Base-by-base conservation (phyloP, 2,888 invertebrate genomes). In the Drosophila vallismaia region DNA sequence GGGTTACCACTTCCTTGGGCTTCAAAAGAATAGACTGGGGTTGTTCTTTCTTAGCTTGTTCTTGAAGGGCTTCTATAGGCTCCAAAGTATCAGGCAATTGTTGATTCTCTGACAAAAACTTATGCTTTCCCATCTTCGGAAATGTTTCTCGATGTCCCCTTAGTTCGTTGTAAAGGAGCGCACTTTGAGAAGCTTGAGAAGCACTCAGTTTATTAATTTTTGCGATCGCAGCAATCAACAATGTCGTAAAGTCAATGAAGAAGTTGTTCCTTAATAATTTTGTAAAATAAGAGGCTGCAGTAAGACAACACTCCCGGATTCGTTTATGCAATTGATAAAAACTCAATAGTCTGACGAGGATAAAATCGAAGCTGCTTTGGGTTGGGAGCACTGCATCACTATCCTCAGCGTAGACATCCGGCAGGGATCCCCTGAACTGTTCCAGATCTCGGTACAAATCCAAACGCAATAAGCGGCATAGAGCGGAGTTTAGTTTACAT, bases 401-500 rank as follows among this genome's bases (percentile, higher is more conserved):
- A 0, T 76, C 75, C 1, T 62, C 71, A 24, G 82, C 79, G 12
- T 72, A 78, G 0, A 79, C 80, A 63, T 90, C 90, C 0, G 91
- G 90, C 26, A 91, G 54, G 5, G 85, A 77, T 14, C 87, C 75
- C 0, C 83, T 80, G 38, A 91, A 90, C 33, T 78, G 79, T 29
- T 86, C 78, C 31, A 91, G 45, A 28, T 89, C 83, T 0, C 88
- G 74, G 1, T 76, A 73, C 4, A 91, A 52, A 62, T 91, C 89
- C 2, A 91, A 56, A 3, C 88, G 87, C 1, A 91, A 56, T 2
- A 91, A 59, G 0, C 91, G 89, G 8, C 90, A 89, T 0, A 91
- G 77, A 0, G 90, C 88, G 1, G 89, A 33, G 55, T 91, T 91
- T 2, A 91, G 59, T 60, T 91, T 91, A 19, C 88, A 84, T 3